These are phyloP conservation scores for Oppia nitens DNA, from an alignment of 1,140 invertebrate species.

Conservation along the genomic window DNA sequence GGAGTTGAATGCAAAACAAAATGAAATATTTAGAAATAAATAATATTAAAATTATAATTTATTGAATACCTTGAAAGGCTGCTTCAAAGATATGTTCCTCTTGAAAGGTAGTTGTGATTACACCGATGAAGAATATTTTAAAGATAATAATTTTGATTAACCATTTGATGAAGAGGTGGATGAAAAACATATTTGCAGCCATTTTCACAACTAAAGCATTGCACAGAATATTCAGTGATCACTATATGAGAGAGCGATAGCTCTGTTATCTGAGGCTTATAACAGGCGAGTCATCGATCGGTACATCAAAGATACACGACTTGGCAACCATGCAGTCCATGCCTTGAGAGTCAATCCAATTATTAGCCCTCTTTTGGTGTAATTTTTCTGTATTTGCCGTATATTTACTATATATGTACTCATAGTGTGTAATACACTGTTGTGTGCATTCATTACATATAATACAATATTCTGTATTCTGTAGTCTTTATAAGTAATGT, in stretches of 20 bases:
- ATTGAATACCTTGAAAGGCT: neutral
- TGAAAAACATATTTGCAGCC: neutral
- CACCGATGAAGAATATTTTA: neutral
- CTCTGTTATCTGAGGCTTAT: no score
- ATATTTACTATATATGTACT: no score
- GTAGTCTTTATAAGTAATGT: no score
- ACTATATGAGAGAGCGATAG: neutral
- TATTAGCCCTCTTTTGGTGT: neutral
- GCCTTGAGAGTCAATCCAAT: neutral
- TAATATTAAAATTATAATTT: no score
- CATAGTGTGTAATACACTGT: no score
- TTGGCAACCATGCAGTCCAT: neutral
- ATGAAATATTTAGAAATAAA: no score
- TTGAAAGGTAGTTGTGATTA: neutral
- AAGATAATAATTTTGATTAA: neutral
- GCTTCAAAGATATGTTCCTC: neutral
- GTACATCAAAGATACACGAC: neutral
- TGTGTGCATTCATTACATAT: no score
- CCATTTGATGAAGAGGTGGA: neutral
- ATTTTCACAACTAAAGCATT: no score
- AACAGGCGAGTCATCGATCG: no score
- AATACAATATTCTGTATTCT: no score
- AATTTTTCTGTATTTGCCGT: no score
- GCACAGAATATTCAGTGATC: neutral
- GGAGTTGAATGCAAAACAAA: neutral